Evolutionary conservation across 2,113 vertebrate genomes (phyloP).

Genomic region (Mormyrus lacerda): DNA sequence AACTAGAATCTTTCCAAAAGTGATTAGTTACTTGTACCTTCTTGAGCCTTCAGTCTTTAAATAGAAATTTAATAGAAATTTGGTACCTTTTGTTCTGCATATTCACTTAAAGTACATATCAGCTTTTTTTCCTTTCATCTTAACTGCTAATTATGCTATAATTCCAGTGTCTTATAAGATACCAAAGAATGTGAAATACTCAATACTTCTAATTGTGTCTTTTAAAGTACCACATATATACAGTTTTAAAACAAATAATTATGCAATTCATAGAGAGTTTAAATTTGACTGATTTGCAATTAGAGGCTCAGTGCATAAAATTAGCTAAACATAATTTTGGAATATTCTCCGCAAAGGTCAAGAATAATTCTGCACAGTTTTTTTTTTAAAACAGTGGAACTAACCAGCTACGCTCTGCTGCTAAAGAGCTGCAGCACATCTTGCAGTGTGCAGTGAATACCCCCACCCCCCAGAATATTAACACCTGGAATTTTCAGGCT

Average conservation of each 20-base stretch:
- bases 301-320: neutral
- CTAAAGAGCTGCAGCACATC: neutral
- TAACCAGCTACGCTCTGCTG: neutral
- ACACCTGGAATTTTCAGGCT: constrained; percentile 1
- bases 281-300: neutral
- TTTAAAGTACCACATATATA: neutral
- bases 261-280: neutral
- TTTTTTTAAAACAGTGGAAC: neutral
- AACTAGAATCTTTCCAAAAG: neutral
- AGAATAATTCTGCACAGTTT: neutral
- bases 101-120: neutral
- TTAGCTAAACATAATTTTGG: neutral
- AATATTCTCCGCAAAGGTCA: neutral
- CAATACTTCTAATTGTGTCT: neutral
- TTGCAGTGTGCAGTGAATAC: neutral
- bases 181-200: too few species aligned
- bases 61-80: neutral
- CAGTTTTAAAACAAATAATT: neutral
- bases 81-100: neutral
- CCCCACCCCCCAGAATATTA: neutral
- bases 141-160: neutral
- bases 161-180: neutral
- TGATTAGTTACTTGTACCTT: neutral
- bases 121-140: neutral
- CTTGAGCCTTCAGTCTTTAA: neutral